phyloP scores from a whole-genome alignment of 2,797 vertebrate species.

The Dicrostonyx torquatus region DNA sequence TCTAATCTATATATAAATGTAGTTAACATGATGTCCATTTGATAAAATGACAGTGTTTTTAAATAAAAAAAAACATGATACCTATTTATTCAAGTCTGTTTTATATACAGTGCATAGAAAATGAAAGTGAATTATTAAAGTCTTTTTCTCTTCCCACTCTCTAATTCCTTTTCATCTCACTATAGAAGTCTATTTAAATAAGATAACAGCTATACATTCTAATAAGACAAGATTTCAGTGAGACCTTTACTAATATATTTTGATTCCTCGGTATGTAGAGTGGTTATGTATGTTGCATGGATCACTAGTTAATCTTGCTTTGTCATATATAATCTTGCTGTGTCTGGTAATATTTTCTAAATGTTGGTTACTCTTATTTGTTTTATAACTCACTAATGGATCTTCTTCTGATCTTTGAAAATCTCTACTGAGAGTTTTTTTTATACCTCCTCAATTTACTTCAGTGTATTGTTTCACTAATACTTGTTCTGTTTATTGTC shows the following conservation, averaged over 20 bases:
- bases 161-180: background rate
- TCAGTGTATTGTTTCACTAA: background rate
- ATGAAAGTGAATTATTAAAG: background rate
- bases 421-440: background rate
- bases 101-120: background rate
- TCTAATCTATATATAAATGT: background rate
- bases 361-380: background rate
- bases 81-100: background rate
- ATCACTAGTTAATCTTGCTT: background rate
- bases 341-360: background rate
- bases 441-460: background rate
- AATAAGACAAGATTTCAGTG: background rate
- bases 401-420: background rate
- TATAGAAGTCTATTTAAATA: background rate
- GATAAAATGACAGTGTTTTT: background rate
- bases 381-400: background rate
- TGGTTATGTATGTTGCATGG: background rate
- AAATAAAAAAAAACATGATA: background rate
- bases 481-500: background rate
- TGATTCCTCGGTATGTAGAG: background rate
- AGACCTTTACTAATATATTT: background rate
- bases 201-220: background rate
- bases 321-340: too few species aligned
- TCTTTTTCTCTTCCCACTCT: background rate
- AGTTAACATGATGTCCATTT: background rate